These are phyloP conservation scores for Nothoprocta pentlandii DNA, from an alignment of 2,113 vertebrate genomes.

Conservation along the genomic window DNA sequence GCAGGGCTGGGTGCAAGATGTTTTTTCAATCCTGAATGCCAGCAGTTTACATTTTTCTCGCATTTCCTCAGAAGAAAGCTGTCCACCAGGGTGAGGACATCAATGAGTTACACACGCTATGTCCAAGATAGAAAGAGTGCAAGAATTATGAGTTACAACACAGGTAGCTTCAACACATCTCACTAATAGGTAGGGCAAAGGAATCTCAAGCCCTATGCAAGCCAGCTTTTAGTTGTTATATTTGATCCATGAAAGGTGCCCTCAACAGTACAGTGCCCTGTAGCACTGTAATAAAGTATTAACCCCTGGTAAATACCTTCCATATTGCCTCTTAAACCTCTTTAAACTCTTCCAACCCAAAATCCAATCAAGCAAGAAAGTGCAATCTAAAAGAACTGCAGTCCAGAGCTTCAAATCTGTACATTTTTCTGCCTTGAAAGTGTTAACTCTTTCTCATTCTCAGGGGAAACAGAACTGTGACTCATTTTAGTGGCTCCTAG, in stretches of 20 bases:
- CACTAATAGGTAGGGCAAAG: neutral
- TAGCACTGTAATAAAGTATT: slow-evolving; percentile 49
- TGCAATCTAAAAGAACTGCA: neutral
- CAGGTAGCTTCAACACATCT: slow-evolving; percentile 23
- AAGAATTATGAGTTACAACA: slow-evolving; percentile 26
- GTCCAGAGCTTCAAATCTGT: neutral
- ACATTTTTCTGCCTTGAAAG: neutral
- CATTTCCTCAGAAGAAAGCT: neutral
- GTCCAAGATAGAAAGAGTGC: neutral
- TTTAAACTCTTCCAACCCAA: neutral
- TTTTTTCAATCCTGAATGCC: neutral
- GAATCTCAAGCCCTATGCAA: slow-evolving; percentile 49
- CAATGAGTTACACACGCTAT: neutral
- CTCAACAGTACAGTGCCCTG: slow-evolving; percentile 58
- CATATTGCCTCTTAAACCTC: neutral
- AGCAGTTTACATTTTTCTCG: slow-evolving; percentile 5
- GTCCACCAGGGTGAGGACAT: neutral
- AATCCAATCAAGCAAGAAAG: neutral
- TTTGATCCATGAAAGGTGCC: slow-evolving; percentile 54
- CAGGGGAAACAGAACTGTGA: neutral
- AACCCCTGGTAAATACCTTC: slow-evolving; percentile 19
- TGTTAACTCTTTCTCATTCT: slow-evolving; percentile 8
- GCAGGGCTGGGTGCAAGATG: neutral
- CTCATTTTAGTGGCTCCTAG: slow-evolving; percentile 2
- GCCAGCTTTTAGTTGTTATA: slow-evolving; percentile 24